Base-by-base conservation (phyloP, 2,888 invertebrate species). In the Erynnis tages region DNA sequence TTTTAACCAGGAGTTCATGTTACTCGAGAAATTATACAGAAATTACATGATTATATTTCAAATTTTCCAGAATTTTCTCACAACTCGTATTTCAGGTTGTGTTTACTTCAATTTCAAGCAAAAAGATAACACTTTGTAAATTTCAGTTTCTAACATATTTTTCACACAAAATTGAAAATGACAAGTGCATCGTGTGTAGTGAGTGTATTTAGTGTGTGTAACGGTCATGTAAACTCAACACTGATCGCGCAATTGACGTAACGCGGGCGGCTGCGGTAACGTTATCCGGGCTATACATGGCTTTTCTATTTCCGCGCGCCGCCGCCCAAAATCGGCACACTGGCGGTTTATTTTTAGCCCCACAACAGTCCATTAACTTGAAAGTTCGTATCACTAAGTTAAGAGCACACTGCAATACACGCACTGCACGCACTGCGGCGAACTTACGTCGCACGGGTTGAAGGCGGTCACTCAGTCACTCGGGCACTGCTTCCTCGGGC, bases 381-480 rank as follows among this genome's bases (percentile, higher is more conserved):
- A 73, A 75, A 77, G 73, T 69, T 25, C 16, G 14, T 21, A 32
- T n/a, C 45, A 11, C 45, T 74, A 75, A 77, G 73, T 69, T 25
- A 29, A n/a, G 13, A 32, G n/a, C 45, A 11, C 45, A 45, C 45
- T 34, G 23, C 34, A 45, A 32, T 73, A 71, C 73, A 73, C 67
- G 67, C 60, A 16, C 32, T 32, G 66, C 82, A 76, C 81, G 71
- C 82, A 76, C 81, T 70, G 62, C 79, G 69, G 79, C 72, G 76
- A 85, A 90, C 90, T 90, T 88, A 91, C 90, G 89, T 90, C 87
- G 88, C 89, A 82, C 86, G 83, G 82, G 82, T 79, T 63, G 83
- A 85, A 85, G 84, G 76, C 86, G 88, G 89, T 85, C 86, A 83
- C 80, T 78, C 78, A 80, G 85, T 84, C 83, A 83, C 70, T 67